Evolutionary conservation across 2,888 invertebrate species (phyloP), one percentile per base, ranked within the genome.

Genomic region (Plebejus argus): DNA sequence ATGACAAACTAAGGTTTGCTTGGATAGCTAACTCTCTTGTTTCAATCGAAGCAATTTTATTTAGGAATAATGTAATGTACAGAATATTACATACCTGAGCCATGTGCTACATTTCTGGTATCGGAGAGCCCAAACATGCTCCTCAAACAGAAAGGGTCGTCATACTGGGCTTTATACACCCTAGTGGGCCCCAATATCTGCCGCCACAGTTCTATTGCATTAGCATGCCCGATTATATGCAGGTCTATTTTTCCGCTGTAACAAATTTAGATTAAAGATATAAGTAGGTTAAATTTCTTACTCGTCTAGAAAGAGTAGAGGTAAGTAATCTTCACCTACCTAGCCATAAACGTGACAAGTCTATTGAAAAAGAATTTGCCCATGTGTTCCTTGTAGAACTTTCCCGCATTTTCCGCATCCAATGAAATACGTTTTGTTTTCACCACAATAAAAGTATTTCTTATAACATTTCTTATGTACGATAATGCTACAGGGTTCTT

Each of bases 91-190:
- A 80, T 94, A 96, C 98, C 98, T 86, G 99, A 98, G 20, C 99
- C 99, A 92, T 99, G 99, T 12, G 97, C 96, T 1, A 97, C 98
- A 94, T 99, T 99, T 84, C 99, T 95, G 0, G 99, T 99, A 87
- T 99, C 99, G 0, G 99, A 98, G 23, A 99, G 93, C 0, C 99
- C 99, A 92, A 96, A 98, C 85, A 95, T 93, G 1, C 98, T 98
- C 83, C 99, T 94, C 80, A 99, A 96, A 77, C 97, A 96, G 77
- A 96, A 88, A 0, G 98, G 98, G 77, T 96, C 95, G 78, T 95
- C 95, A 85, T 96, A 97, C 79, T 98, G 96, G 0, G 98, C 96
- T 87, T 96, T 96, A 85, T 95, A 97, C 0, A 97, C 97, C 92
- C 98, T 98, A 0, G 99, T 99, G 1, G 99, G 98, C 0, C 99